Percentiles rank a stretch among this genome's conserved stretches.
These are phyloP conservation scores for Pseudochirops corinnae DNA, from an alignment of 2,797 vertebrate species.

Conservation along the genomic window DNA sequence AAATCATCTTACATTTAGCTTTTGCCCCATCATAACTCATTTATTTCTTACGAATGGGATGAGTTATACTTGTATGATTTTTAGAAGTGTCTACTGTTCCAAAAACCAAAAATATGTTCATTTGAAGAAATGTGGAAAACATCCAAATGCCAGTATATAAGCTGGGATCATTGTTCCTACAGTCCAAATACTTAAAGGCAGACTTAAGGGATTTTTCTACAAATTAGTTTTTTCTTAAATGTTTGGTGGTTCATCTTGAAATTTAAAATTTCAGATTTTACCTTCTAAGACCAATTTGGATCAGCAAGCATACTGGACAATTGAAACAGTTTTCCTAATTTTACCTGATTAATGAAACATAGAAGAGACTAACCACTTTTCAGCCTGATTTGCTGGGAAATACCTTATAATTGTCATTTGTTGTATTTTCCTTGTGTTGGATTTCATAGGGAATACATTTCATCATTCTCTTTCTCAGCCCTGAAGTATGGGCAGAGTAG, in stretches of 20 bases:
- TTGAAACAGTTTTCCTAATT: slow-evolving; percentile 25
- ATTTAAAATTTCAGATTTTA: slow-evolving; percentile 48
- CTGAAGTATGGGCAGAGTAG: background rate
- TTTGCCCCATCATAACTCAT: background rate
- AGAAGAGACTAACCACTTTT: background rate
- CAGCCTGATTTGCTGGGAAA: background rate
- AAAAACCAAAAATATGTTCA: slow-evolving; percentile 21
- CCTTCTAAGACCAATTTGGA: background rate
- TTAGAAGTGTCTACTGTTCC: background rate
- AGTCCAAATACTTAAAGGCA: background rate
- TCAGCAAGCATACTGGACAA: slow-evolving; percentile 17
- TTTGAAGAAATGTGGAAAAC: background rate
- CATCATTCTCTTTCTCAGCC: background rate
- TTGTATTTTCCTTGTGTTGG: slow-evolving; percentile 28
- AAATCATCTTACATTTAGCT: slow-evolving; percentile 23
- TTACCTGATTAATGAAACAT: slow-evolving; percentile 34
- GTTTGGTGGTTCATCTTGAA: slow-evolving; percentile 33
- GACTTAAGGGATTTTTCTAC: slow-evolving; percentile 39
- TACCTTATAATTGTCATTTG: background rate
- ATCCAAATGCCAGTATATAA: background rate
- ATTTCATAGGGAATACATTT: background rate
- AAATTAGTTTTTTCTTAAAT: slow-evolving; percentile 46
- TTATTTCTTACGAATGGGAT: slow-evolving; percentile 5
- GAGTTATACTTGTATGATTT: slow-evolving; percentile 4
- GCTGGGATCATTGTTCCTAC: background rate